A percentile compares a stretch with the other conserved stretches of the same genome.
phyloP scores from a whole-genome alignment of 2,113 vertebrate genomes.

The Lucifuga dentata region DNA sequence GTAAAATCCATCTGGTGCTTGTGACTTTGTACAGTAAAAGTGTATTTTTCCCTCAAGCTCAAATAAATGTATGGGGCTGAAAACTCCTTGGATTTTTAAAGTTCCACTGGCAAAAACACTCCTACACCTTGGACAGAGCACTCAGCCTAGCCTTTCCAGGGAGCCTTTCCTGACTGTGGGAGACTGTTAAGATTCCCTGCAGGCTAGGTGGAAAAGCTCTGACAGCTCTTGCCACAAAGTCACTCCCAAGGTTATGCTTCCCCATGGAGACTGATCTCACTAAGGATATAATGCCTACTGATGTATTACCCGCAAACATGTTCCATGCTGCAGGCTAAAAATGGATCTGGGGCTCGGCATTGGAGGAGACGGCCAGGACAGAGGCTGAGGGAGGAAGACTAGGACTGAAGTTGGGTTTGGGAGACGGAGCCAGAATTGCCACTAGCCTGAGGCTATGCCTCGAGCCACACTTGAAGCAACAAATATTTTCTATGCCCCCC shows the following conservation, averaged over 20 bases:
- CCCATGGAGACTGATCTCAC: constrained; percentile 66
- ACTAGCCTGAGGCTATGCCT: constrained; percentile 69
- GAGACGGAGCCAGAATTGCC: constrained; percentile 58
- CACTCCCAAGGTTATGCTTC: constrained; percentile 77
- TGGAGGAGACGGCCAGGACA: constrained; percentile 34
- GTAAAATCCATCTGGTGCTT: not conserved
- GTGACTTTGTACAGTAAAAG: not conserved
- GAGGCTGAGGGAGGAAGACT: constrained; percentile 42
- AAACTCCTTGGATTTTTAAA: not conserved
- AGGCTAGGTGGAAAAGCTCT: constrained; percentile 50
- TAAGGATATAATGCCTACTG: constrained; percentile 70
- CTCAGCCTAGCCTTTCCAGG: constrained; percentile 6
- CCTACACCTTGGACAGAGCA: constrained; percentile 26
- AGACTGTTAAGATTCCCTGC: constrained; percentile 69
- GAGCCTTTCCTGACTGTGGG: constrained; percentile 25
- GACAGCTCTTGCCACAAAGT: constrained; percentile 71
- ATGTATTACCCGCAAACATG: constrained; percentile 75
- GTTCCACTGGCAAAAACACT: not conserved
- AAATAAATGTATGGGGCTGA: not conserved
- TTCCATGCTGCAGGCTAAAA: constrained; percentile 74
- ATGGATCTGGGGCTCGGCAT: constrained; percentile 54
- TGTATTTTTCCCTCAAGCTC: not conserved
- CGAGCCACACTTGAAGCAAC: constrained; percentile 61
- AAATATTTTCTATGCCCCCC: constrained; percentile 51
- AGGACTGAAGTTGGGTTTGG: constrained; percentile 45